Evolutionary conservation across 2,113 vertebrate species (phyloP).

Genomic region (Hiodon alosoides): DNA sequence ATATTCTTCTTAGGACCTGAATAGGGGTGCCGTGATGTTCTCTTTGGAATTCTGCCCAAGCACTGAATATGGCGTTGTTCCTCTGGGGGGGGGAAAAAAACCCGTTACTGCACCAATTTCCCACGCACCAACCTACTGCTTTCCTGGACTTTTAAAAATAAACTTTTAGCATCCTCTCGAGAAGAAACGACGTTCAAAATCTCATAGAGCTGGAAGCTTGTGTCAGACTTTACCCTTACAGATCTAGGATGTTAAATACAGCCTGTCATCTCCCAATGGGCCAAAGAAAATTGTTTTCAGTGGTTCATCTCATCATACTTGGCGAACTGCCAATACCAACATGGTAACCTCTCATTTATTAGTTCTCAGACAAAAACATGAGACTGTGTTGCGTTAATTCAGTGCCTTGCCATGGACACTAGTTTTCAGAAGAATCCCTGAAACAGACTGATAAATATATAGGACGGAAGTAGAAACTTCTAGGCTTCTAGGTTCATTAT

Average conservation of each 20-base stretch:
- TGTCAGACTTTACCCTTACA: background rate
- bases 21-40: constrained; percentile 7
- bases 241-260: background rate
- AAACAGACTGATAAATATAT: background rate
- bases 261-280: background rate
- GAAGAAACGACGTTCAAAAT: constrained; percentile 39
- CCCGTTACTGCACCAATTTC: constrained; percentile 24
- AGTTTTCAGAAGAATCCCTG: background rate
- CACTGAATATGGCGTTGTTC: background rate
- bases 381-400: background rate
- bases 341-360: too few species aligned
- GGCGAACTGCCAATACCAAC: constrained; percentile 17
- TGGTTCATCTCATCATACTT: background rate
- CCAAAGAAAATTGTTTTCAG: constrained; percentile 4
- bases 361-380: constrained; percentile 7
- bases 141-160: constrained; percentile 49
- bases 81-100: background rate
- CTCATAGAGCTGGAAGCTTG: constrained; percentile 12
- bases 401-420: background rate
- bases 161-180: constrained; percentile 27
- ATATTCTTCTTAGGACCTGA: constrained; percentile 14
- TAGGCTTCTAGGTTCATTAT: background rate
- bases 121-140: constrained; percentile 35
- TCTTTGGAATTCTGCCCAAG: constrained; percentile 18
- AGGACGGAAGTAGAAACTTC: background rate